Base-by-base conservation (phyloP, 1,140 invertebrate genomes). In the Zaprionus gabonicus region DNA sequence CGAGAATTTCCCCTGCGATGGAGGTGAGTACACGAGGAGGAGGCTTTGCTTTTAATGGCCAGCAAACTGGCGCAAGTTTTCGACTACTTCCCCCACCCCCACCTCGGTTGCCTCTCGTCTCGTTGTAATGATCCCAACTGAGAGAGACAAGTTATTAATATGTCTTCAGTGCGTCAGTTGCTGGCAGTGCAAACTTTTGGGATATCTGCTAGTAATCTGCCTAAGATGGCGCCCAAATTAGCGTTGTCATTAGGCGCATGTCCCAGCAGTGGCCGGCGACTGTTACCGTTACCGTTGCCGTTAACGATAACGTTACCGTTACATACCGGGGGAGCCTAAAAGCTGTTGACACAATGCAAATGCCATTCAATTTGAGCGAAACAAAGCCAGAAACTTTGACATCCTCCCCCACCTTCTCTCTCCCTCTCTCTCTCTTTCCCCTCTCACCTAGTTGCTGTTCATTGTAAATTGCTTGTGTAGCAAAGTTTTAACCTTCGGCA, bases 1-100 rank as follows among this genome's bases (percentile, higher is more conserved):
- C 23, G 91, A 93, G 71, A 93, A 91, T 71, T 93, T 93, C 77
- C 92, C 92, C 71, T 92, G 92, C 59, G 92, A 92, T 59, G 88
- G 91, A 51, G 91, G 91, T 92, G 82, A 92, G 91, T 83, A 49
- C 27, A n/a, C n/a, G n/a, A 25, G 36, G 15, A 65, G 51, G 10
- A 55, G 25, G 23, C n/a, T 25, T 25, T 51, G 46, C 46, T 51
- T 13, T 58, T 67, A 67, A 60, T 73, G 34, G 44, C 7, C 34
- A 25, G 20, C 46, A 44, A 68, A 38, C 41, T 38, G 59, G 41
- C 41, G 31, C 63, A 74, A 78, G 46, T 68, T 73, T 53, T 51
- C 23, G 41, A 20, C 6, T 41, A 41, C 15, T 41, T n/a, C 15
- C n/a, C 41, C 13, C 23, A 2, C 36, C 3, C 36, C 12, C 36